Percentiles rank a stretch among this genome's conserved stretches.
phyloP scores from a whole-genome alignment of 2,888 invertebrate genomes.

The Maniola hyperantus region DNA sequence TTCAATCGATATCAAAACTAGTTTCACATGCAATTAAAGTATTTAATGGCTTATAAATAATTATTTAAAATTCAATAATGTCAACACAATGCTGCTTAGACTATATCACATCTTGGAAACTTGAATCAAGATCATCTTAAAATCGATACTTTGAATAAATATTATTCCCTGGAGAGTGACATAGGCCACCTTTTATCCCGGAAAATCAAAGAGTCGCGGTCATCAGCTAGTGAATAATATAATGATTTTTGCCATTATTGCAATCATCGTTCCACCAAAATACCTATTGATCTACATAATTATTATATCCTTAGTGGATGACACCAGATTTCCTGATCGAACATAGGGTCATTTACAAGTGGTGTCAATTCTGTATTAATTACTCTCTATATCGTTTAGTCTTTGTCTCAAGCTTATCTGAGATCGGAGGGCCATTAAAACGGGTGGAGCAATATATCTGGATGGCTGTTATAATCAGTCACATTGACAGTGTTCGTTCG shows the following conservation, averaged over 20 bases:
- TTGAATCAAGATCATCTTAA: slow-evolving; percentile 44
- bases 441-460: slow-evolving; percentile 47
- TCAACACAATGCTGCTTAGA: slow-evolving; percentile 11
- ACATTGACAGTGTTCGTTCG: slow-evolving; percentile 46
- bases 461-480: slow-evolving; percentile 46
- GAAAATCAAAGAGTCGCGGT: no score
- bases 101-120: slow-evolving; percentile 1
- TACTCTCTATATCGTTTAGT: slow-evolving; percentile 31
- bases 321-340: no score
- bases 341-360: no score
- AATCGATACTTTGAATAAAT: slow-evolving; percentile 54
- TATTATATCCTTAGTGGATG: no score
- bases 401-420: slow-evolving; percentile 43
- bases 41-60: slow-evolving; percentile 24
- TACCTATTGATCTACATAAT: neutral
- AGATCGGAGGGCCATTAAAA: slow-evolving; percentile 48
- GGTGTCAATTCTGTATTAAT: slow-evolving; percentile 30
- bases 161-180: no score
- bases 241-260: neutral
- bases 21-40: slow-evolving; percentile 26
- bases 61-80: slow-evolving; percentile 10
- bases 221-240: no score
- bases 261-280: neutral
- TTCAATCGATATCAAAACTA: slow-evolving; percentile 32
- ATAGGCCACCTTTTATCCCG: no score